These are phyloP conservation scores for Dysmachus trigonus DNA, from an alignment of 2,888 invertebrate genomes.

Conservation along the genomic window DNA sequence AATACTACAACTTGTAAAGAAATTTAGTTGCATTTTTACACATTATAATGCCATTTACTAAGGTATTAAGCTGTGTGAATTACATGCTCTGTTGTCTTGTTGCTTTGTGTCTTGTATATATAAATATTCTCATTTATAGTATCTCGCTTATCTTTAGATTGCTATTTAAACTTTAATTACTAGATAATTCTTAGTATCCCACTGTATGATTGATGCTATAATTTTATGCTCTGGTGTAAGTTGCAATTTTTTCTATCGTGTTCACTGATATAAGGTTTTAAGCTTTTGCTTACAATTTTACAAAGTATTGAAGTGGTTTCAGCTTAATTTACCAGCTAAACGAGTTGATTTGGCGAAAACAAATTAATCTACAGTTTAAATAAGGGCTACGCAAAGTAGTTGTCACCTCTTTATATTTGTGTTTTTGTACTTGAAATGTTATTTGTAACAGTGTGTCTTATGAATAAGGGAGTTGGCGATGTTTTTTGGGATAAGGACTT, in stretches of 20 bases:
- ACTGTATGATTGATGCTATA: background rate
- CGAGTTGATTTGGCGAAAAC: background rate
- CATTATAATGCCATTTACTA: background rate
- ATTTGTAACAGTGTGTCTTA: background rate
- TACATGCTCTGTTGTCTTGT: conserved; percentile 9
- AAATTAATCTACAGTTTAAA: background rate
- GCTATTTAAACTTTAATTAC: background rate
- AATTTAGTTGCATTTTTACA: conserved; percentile 14
- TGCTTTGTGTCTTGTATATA: conserved; percentile 3
- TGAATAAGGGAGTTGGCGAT: background rate
- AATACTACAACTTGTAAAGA: conserved; percentile 23
- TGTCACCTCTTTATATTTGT: background rate
- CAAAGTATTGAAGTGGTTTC: background rate
- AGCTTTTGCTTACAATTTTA: background rate
- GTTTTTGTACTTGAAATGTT: background rate
- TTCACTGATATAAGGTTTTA: background rate
- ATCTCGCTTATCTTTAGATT: conserved; percentile 1
- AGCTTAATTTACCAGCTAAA: background rate
- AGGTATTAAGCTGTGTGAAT: conserved; percentile 5
- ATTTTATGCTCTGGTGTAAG: background rate
- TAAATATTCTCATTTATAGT: background rate
- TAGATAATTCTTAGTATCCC: conserved; percentile 14
- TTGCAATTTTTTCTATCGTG: background rate
- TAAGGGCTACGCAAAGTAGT: background rate
- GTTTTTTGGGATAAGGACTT: background rate